Percentiles rank a stretch among this genome's conserved stretches.
Evolutionary conservation across 64 coral and sea anemone genomes (phyloP).

Genomic region (Porites lutea): DNA sequence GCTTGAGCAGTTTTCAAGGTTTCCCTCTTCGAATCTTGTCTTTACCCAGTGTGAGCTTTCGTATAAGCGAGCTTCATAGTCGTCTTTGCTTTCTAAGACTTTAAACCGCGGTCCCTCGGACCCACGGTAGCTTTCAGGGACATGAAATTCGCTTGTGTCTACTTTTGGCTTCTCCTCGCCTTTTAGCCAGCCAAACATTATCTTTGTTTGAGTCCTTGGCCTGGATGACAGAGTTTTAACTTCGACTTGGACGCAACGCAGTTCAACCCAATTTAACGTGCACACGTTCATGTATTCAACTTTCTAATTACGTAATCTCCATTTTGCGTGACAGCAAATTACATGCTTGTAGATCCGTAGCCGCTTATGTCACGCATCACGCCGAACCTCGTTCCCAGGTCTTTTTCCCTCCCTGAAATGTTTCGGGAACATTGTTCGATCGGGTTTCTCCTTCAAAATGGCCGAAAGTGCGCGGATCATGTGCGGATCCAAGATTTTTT

Average conservation of each 20-base stretch:
- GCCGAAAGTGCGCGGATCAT: no score
- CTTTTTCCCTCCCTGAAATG: no score
- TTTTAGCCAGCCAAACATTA: conserved; percentile 67
- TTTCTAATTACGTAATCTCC: not conserved
- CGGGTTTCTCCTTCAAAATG: no score
- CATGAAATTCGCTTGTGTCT: conserved; percentile 65
- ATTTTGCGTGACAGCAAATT: not conserved
- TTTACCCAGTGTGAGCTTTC: conserved; percentile 53
- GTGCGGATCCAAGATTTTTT: no score
- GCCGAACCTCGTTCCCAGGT: no score
- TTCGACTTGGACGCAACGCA: not conserved
- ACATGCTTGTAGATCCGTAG: no score
- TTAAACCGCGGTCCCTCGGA: conserved; percentile 56
- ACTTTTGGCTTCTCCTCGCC: conserved; percentile 73
- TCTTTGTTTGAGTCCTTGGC: not conserved
- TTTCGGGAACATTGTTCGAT: no score
- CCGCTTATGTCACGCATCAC: no score
- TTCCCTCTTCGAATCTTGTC: conserved; percentile 34
- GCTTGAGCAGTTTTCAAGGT: conserved; percentile 43
- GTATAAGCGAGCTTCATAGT: conserved; percentile 66
- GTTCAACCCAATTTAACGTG: not conserved
- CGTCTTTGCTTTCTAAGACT: conserved; percentile 47
- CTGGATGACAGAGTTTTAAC: not conserved
- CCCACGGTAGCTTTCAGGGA: conserved; percentile 63
- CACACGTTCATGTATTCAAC: no score